Conservation (phyloP, 2,797 vertebrate genomes). For the Clarias laeviceps region DNA sequence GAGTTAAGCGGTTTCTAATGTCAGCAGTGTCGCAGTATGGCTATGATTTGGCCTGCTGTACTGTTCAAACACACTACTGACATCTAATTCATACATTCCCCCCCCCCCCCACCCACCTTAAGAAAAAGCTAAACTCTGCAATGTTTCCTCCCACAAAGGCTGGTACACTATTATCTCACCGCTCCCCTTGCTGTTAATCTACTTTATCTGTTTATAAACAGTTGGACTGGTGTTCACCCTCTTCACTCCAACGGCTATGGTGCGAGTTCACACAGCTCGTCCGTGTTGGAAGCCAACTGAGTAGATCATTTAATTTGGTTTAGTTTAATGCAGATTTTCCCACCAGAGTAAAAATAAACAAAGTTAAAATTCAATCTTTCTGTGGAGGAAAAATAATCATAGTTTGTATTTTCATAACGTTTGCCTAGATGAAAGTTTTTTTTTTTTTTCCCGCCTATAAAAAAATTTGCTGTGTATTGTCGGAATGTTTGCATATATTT, state of each 20-base stretch:
- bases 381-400: not conserved
- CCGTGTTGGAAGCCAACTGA: not conserved
- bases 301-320: not conserved
- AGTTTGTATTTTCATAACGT: not conserved
- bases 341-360: not conserved
- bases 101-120: not conserved
- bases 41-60: not conserved
- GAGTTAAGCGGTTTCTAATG: not conserved
- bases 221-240: not conserved
- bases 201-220: conserved; percentile 18
- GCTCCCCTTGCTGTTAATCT: not conserved
- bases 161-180: not conserved
- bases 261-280: not conserved
- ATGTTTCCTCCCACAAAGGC: not conserved
- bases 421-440: not conserved
- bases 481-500: not conserved
- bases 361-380: not conserved
- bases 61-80: not conserved
- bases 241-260: not conserved
- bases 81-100: not conserved
- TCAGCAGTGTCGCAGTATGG: not conserved
- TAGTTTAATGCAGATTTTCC: not conserved
- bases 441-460: not conserved
- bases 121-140: not conserved
- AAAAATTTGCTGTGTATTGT: not conserved